Base-by-base conservation (phyloP, 1,140 invertebrate species). In the Agrilus planipennis region DNA sequence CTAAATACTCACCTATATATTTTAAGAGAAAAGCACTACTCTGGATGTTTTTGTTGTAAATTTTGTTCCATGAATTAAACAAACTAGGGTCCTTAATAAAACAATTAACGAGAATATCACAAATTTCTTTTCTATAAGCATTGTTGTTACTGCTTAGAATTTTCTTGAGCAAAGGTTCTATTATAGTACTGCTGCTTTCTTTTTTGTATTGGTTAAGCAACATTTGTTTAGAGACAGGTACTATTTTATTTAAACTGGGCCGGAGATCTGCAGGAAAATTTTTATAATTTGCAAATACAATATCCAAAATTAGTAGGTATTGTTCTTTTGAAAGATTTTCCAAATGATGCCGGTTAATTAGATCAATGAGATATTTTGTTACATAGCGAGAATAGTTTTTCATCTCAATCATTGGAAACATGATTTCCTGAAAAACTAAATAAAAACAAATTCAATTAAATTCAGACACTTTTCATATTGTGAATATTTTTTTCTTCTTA, bases 381-480 rank as follows among this genome's bases (percentile, higher is more conserved):
- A 81, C 69, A 58, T 78, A 83, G 42, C 70, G 73, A 5, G 79
- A 71, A 47, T 86, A 84, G 49, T 72, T 74, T 58, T 79, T 81
- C 46, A 79, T 57, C 47, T 83, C 79, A 14, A 87, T 63, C 51
- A 83, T 65, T 1, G 82, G 80, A 19, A 83, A 63, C 77, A 89
- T 86, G 9, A 87, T 61, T 44, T 86, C 80, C 55, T 84, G 73
- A 81, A 85, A 89, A 3, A 83, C 76, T 80, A 55, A 28, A 63
- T 60, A 32, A 31, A 59, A 59, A 42, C 34, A 34, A 44, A 32
- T 41, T 23, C 4, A 47, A 28, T 27, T 21, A 17, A 4, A 18
- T 10, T 18, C 17, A 34, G 16, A 18, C 5, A 16, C 15, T n/a
- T 25, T 6, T 25, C n/a, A 7, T 7, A 6, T 25, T 25, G 6